Evolutionary conservation across 30 jellyfish, hydroid and myxozoan genomes (phyloP).

Genomic region (Cassiopea xamachana): DNA sequence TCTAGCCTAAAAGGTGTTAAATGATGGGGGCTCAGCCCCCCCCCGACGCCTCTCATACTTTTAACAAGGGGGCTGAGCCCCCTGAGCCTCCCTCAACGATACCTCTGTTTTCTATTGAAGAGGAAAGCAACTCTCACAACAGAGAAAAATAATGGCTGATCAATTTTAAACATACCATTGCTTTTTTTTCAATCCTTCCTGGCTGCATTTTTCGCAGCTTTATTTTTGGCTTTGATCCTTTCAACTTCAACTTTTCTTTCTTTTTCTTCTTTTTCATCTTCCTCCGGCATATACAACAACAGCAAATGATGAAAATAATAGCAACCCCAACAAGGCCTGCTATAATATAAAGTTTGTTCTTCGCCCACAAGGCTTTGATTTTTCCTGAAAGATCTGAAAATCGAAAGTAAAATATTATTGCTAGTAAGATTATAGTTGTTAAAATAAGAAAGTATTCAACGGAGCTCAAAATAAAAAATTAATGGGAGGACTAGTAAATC

Average conservation of each 20-base stretch:
- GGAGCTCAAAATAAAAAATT: too few relatives aligned
- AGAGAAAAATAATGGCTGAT: too few relatives aligned
- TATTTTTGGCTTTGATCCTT: constrained; percentile 81
- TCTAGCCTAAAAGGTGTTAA: too few relatives aligned
- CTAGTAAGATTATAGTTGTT: not conserved
- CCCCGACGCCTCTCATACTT: too few relatives aligned
- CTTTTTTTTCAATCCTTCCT: constrained; percentile 77
- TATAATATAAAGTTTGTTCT: constrained; percentile 76
- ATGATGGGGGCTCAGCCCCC: too few relatives aligned
- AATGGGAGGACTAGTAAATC: too few relatives aligned
- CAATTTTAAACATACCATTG: constrained; percentile 56
- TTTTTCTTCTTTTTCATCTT: constrained; percentile 85
- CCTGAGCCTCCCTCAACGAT: too few relatives aligned
- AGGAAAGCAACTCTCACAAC: too few relatives aligned
- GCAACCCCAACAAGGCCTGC: constrained; percentile 77
- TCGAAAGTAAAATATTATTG: not conserved
- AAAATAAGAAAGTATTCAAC: not conserved
- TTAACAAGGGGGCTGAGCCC: too few relatives aligned
- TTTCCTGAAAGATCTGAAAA: constrained; percentile 42
- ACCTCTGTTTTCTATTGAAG: too few relatives aligned
- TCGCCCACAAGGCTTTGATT: constrained; percentile 81
- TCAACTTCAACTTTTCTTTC: constrained; percentile 72
- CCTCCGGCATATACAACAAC: constrained; percentile 74
- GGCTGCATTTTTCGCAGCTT: constrained; percentile 91
- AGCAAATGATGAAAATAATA: constrained; percentile 69